Conservation (phyloP, 1,140 invertebrate species). For the Drosophila mayri region DNA sequence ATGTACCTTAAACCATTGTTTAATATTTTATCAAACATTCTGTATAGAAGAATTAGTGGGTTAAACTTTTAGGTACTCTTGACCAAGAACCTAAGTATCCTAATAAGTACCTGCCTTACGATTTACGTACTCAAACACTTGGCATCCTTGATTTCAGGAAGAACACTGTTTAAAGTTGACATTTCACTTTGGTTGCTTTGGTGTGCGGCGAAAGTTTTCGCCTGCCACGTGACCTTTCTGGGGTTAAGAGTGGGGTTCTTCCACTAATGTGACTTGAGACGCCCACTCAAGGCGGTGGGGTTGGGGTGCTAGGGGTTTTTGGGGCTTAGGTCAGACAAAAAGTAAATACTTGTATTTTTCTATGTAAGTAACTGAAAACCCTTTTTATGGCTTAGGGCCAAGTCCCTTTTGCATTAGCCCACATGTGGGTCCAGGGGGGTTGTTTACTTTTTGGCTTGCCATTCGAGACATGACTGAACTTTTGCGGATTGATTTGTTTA, state of each 20-base stretch:
- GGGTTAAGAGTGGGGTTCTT: conserved; percentile 43
- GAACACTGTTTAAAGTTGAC: conserved; percentile 45
- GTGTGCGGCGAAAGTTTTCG: conserved; percentile 30
- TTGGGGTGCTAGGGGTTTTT: neutral
- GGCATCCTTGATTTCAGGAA: neutral
- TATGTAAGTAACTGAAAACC: conserved; percentile 46
- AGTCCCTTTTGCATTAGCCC: conserved; percentile 70
- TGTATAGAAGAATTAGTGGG: neutral
- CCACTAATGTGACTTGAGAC: conserved; percentile 69
- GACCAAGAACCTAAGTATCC: neutral
- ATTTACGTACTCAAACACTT: neutral
- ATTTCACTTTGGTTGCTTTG: conserved; percentile 42
- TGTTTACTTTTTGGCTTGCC: conserved; percentile 46
- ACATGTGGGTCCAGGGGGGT: conserved; percentile 32
- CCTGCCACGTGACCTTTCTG: conserved; percentile 44
- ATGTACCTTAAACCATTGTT: no score
- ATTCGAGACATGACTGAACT: conserved; percentile 47
- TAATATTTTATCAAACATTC: no score
- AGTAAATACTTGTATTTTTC: conserved; percentile 70
- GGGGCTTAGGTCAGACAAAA: conserved; percentile 38
- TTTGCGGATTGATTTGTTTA: conserved; percentile 66
- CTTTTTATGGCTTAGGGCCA: conserved; percentile 62
- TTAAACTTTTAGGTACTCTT: neutral
- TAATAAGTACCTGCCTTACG: no score
- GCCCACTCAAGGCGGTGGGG: conserved; percentile 4